Base-by-base conservation (phyloP, 2,888 invertebrate genomes). In the Corbicula japonica region DNA sequence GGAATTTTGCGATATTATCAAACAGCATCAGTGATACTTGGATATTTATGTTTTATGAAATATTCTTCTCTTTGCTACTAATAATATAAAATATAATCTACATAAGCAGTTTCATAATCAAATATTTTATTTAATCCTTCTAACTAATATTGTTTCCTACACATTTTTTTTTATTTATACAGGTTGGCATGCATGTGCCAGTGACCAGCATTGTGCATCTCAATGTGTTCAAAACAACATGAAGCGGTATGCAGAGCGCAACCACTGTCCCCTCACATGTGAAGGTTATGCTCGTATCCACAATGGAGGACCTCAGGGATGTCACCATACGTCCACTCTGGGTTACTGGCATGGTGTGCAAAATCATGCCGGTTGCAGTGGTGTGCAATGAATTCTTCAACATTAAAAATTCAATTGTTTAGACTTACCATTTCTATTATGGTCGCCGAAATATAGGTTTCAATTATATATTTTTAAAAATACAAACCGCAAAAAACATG, bases 271-370 rank as follows among this genome's bases (percentile, higher is more conserved):
- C 0, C 85, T 84, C 2, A 86, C 85, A 28, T 90, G 90, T 70
- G 79, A 89, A 61, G 85, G 87, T 65, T 90, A 85, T 70, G 90
- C 89, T 34, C 71, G 86, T 26, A 86, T 89, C 10, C 91, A 91
- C 76, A 91, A 90, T 72, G 90, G 88, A 10, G 90, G 89, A 18
- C 91, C 90, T 6, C 54, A 48, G 15, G 90, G 90, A 5, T 90
- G 90, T 35, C 71, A 41, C n/a, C 52, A 77, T 12, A n/a, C 70
- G 0, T 46, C 18, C 54, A 89, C 87, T 0, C 21, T 80, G 21
- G 72, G 68, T 15, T 90, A 89, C 77, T 89, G 90, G 88, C 79
- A 75, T 61, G 66, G 73, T 61, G 50, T 83, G 23, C 63, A 62
- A n/a, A 26, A 28, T 28, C 58, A 69, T 15, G 28, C 58, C 6